Evolutionary conservation across 2,113 vertebrate genomes (phyloP).

Genomic region (Seriola dumerili): DNA sequence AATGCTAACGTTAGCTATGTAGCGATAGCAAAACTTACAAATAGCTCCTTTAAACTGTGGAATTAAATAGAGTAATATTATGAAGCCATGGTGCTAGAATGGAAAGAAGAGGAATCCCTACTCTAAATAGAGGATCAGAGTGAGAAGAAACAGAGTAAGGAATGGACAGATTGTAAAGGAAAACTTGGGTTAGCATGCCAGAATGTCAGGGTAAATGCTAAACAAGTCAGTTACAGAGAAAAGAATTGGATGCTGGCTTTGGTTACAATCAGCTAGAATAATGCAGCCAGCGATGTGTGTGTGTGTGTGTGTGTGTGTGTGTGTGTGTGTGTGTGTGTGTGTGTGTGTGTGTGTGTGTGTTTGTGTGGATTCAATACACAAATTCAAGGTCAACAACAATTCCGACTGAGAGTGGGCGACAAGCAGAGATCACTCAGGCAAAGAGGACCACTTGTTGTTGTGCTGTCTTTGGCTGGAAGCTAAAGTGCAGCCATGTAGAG

Average conservation of each 20-base stretch:
- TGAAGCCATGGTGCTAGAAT: background rate
- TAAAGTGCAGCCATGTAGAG: constrained; percentile 27
- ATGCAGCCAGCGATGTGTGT: constrained; percentile 16
- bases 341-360: constrained; percentile 13
- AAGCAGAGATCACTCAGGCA: constrained; percentile 26
- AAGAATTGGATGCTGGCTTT: constrained; percentile 32
- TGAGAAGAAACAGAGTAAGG: background rate
- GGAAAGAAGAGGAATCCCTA: background rate
- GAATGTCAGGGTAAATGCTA: constrained; percentile 36
- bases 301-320: background rate
- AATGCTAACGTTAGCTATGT: no score
- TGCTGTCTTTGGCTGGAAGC: constrained; percentile 31
- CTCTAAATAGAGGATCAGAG: background rate
- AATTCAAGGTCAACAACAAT: constrained; percentile 50
- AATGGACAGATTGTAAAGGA: background rate
- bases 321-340: constrained; percentile 12
- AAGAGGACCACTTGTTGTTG: constrained; percentile 50
- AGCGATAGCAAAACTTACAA: no score
- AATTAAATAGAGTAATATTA: background rate
- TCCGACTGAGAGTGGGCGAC: constrained; percentile 43
- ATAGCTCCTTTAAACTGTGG: background rate
- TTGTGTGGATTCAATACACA: constrained; percentile 30
- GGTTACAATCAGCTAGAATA: constrained; percentile 38
- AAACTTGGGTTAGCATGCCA: constrained; percentile 14
- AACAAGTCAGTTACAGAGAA: constrained; percentile 37